Evolutionary conservation across 2,113 vertebrate genomes (phyloP), one percentile per base, ranked within the genome.

Genomic region (Anser brachyrhynchus): DNA sequence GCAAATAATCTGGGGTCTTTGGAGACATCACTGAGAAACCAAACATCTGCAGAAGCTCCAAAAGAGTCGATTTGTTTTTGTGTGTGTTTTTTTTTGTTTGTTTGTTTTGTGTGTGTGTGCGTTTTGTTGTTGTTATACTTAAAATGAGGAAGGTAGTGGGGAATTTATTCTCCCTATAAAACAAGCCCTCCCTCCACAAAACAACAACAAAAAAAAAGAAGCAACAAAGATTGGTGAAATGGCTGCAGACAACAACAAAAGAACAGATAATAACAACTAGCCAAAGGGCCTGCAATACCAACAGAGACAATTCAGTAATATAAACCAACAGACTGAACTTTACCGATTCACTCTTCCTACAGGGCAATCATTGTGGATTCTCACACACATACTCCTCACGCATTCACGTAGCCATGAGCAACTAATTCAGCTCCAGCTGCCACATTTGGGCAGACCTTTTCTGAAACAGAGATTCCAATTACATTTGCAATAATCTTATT

Each of bases 401-500:
- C 17, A 64, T 22, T 89, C 28, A 2, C 2, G 49, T 18, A 79
- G 66, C 89, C 91, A 82, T 0, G 10, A 89, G 58, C 86, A 93
- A 87, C 84, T 58, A 73, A 72, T 65, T 33, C 26, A 10, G 70
- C 62, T 94, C 62, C 93, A 94, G 89, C 96, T 91, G 95, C 92
- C 71, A 79, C 23, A 0, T 59, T 79, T 74, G 37, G 77, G 87
- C 66, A 80, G 74, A 62, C 89, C 80, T 87, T 94, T 84, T 81
- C 70, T 88, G 75, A 90, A 90, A 87, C 83, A 94, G 72, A 91
- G 74, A 84, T 84, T 91, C 89, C 91, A 94, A 96, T 96, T 91
- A 85, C 78, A 94, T 96, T 94, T 85, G 66, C 89, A 92, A 76
- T 95, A 96, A 97, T 91, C 66, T 82, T 41, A 97, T 96, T 96